Evolutionary conservation across 2,888 invertebrate species (phyloP).

Genomic region (Microctonus hyperodae): DNA sequence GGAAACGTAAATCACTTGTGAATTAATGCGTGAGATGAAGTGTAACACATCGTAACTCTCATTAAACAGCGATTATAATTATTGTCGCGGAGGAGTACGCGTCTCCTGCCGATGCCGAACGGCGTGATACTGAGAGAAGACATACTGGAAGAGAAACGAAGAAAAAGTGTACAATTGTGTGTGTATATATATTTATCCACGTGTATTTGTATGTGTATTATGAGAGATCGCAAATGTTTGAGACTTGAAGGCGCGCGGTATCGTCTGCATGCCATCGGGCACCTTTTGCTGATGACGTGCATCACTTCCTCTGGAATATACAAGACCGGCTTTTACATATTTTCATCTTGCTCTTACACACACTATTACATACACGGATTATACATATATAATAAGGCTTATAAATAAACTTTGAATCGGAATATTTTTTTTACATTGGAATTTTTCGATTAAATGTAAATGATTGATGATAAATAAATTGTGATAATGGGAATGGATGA

Average conservation of each 20-base stretch:
- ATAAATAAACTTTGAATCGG: not conserved
- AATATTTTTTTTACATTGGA: not conserved
- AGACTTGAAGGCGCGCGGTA: not conserved
- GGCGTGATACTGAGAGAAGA: conserved; percentile 31
- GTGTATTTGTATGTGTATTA: not conserved
- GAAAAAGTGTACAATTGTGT: not conserved
- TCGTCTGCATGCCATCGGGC: not conserved
- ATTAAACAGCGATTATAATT: not conserved
- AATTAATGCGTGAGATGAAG: not conserved
- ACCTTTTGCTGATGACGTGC: not conserved
- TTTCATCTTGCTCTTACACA: not conserved
- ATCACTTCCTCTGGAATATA: not conserved
- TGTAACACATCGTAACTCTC: not conserved
- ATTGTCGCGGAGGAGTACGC: not conserved
- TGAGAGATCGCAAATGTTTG: not conserved
- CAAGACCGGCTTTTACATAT: not conserved
- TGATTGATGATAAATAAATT: not conserved
- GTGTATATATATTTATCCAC: not conserved
- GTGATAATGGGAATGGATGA: not conserved
- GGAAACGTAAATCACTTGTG: no score
- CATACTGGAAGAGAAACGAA: not conserved
- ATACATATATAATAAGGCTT: no score
- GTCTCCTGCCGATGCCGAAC: conserved; percentile 33
- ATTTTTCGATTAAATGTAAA: not conserved
- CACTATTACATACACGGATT: not conserved